Evolutionary conservation across 2,113 vertebrate species (phyloP).

Genomic region (Thalassoma bifasciatum): DNA sequence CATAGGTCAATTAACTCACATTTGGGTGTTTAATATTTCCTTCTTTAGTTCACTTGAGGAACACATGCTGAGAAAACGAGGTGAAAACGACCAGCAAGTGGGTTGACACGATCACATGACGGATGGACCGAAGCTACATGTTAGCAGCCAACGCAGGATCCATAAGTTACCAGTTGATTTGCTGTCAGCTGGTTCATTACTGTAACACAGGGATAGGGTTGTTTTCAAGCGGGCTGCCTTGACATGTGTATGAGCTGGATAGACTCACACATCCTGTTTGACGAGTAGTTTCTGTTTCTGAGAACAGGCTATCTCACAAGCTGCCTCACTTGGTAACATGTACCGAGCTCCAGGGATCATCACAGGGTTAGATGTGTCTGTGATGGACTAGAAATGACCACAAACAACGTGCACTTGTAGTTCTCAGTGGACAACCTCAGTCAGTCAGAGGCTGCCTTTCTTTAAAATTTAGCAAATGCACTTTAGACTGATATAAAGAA

Average conservation of each 20-base stretch:
- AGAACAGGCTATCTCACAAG: not conserved
- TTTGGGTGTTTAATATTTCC: not conserved
- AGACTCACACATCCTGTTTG: slow-evolving; percentile 52
- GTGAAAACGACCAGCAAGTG: slow-evolving; percentile 2
- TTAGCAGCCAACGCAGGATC: slow-evolving; percentile 10
- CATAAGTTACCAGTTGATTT: slow-evolving; percentile 33
- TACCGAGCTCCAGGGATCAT: slow-evolving; percentile 10
- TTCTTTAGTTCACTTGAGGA: too few species aligned
- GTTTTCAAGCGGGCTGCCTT: slow-evolving; percentile 1
- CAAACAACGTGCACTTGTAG: not conserved
- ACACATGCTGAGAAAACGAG: not conserved
- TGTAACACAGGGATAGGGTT: not conserved
- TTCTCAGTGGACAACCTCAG: too few species aligned
- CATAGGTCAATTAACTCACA: not conserved
- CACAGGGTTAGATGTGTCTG: not conserved
- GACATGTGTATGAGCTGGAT: slow-evolving; percentile 1
- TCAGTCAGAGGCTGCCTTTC: too few species aligned
- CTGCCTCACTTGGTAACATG: not conserved
- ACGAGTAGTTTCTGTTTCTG: slow-evolving; percentile 31
- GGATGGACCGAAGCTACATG: slow-evolving; percentile 23
- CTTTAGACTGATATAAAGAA: too few species aligned
- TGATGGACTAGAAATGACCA: not conserved
- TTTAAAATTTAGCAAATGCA: too few species aligned
- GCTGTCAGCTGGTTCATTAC: not conserved
- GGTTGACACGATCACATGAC: slow-evolving; percentile 37